phyloP scores from a whole-genome alignment of 2,113 vertebrate genomes.

The Cyanoramphus novaezelandiae region DNA sequence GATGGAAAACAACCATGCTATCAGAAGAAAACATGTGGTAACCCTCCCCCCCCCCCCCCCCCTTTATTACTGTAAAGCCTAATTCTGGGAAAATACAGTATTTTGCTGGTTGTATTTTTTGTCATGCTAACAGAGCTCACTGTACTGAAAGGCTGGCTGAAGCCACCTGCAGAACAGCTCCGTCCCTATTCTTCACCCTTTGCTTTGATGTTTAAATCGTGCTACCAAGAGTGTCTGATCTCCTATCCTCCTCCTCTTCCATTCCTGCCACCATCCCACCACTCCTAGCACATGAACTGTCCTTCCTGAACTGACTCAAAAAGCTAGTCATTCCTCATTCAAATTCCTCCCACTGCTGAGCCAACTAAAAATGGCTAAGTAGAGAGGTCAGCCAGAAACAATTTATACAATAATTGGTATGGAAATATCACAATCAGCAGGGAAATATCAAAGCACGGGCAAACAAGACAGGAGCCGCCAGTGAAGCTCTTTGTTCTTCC shows the following conservation, averaged over 20 bases:
- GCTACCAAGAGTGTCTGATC: not conserved
- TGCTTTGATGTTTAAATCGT: not conserved
- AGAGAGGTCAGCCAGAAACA: slow-evolving; percentile 51
- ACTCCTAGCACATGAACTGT: not conserved
- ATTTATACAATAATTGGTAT: slow-evolving; percentile 58
- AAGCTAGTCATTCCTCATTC: not conserved
- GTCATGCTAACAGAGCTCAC: not conserved
- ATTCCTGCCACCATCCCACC: not conserved
- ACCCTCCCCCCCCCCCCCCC: not conserved
- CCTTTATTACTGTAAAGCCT: not conserved
- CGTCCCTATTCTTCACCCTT: not conserved
- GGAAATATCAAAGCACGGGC: slow-evolving; percentile 60
- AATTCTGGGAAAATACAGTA: not conserved
- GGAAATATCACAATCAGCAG: slow-evolving; percentile 54
- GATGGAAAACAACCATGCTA: slow-evolving; percentile 48
- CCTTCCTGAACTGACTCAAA: not conserved
- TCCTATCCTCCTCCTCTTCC: not conserved
- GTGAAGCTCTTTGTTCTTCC: slow-evolving; percentile 53
- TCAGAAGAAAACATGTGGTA: slow-evolving; percentile 47
- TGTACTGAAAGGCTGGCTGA: not conserved
- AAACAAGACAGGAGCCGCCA: slow-evolving; percentile 26
- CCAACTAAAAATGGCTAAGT: slow-evolving; percentile 36
- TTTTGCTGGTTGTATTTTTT: not conserved
- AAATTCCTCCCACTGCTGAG: slow-evolving; percentile 32
- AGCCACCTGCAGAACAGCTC: not conserved